Evolutionary conservation across 2,888 invertebrate genomes (phyloP).

Genomic region (Ypsolopha sequella): DNA sequence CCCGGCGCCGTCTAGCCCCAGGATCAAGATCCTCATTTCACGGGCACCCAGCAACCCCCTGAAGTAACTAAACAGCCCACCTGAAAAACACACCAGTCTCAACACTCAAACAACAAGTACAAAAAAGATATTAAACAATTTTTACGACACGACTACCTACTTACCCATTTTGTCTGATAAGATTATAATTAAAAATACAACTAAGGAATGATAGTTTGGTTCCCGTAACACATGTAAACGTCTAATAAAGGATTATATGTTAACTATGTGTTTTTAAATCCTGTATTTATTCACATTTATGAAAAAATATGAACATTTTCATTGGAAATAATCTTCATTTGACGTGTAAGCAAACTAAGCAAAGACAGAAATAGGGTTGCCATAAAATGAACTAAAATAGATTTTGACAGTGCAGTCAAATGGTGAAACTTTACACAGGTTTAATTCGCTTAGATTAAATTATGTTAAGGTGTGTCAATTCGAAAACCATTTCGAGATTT

Average conservation of each 20-base stretch:
- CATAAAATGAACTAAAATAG: not conserved
- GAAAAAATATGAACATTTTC: slow-evolving; percentile 35
- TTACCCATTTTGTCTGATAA: slow-evolving; percentile 45
- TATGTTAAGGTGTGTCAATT: too few relatives aligned
- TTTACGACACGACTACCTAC: slow-evolving; percentile 22
- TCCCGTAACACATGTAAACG: slow-evolving; percentile 23
- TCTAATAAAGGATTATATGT: not conserved
- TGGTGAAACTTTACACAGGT: too few relatives aligned
- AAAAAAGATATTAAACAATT: slow-evolving; percentile 15
- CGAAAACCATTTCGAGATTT: too few relatives aligned
- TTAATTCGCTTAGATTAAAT: too few relatives aligned
- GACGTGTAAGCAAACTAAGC: slow-evolving; percentile 58
- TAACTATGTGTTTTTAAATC: slow-evolving; percentile 6
- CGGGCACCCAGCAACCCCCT: slow-evolving; percentile 94
- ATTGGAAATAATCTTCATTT: slow-evolving; percentile 30
- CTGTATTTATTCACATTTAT: slow-evolving; percentile 20
- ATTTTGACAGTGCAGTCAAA: too few relatives aligned
- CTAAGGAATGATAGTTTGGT: slow-evolving; percentile 32
- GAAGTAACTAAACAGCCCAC: slow-evolving; percentile 97
- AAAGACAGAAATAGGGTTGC: slow-evolving; percentile 7
- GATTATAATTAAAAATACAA: slow-evolving; percentile 12
- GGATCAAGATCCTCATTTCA: slow-evolving; percentile 97
- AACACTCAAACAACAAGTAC: not conserved
- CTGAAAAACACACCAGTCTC: slow-evolving; percentile 64
- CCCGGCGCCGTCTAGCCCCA: slow-evolving; percentile 98